Evolutionary conservation across 2,113 vertebrate species (phyloP).

Genomic region (Xiphophorus couchianus): DNA sequence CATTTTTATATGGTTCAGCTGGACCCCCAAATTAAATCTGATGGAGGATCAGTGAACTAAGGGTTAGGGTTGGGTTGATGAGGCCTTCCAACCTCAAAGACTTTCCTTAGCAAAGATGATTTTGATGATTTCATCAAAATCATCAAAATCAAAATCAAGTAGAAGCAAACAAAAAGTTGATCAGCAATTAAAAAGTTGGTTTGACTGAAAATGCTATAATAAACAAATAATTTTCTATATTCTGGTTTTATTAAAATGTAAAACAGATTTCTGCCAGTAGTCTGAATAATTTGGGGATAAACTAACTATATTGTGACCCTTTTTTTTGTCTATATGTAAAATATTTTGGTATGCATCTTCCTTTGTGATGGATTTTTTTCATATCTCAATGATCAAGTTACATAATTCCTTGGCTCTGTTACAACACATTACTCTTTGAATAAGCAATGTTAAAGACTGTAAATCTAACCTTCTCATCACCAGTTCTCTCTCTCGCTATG

Average conservation of each 20-base stretch:
- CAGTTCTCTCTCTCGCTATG: constrained; percentile 8
- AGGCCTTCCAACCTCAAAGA: neutral
- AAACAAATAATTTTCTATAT: too few species aligned
- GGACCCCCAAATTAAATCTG: neutral
- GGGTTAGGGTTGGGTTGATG: neutral
- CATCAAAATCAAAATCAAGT: too few species aligned
- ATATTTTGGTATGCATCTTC: neutral
- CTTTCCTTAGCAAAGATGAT: neutral
- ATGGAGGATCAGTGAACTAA: neutral
- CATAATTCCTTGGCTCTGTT: neutral
- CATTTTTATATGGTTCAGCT: neutral
- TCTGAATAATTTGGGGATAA: too few species aligned
- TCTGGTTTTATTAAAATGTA: too few species aligned
- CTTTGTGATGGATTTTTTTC: neutral
- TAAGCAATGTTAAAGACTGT: neutral
- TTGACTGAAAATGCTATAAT: too few species aligned
- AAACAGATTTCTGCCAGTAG: too few species aligned
- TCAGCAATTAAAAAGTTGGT: too few species aligned
- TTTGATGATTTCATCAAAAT: too few species aligned
- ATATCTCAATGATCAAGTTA: neutral
- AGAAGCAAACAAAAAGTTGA: too few species aligned
- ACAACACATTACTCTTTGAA: neutral
- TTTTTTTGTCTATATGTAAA: neutral
- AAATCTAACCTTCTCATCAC: neutral
- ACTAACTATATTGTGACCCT: too few species aligned